Base-by-base conservation (phyloP, 2,797 vertebrate genomes). In the Gephyroberyx darwinii region DNA sequence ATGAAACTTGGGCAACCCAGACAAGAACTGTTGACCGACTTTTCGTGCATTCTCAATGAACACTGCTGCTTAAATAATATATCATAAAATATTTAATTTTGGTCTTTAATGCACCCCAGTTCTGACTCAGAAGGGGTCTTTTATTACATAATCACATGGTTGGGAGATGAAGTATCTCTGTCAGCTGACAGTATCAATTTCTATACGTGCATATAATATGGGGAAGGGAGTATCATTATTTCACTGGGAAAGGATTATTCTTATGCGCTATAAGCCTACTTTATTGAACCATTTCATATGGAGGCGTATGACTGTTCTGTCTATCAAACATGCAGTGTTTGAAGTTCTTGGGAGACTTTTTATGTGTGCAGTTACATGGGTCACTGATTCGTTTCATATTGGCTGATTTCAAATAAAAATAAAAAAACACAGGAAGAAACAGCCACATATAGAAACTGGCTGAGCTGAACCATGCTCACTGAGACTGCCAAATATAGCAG, bases 11-110 rank as follows among this genome's bases (percentile, higher is more conserved):
- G 57, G 12, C 37, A 63, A 60, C 39, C 72, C 79, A 81, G 77
- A 78, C 59, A 30, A 75, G 52, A 77, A 39, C 65, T 69, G 69
- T 52, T 17, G 14, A 45, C 63, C 2, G 20, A 50, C 50, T 78
- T 61, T 77, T 81, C 78, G 81, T 86, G 75, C 78, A 84, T 87
- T 87, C 86, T 72, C 62, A 81, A 82, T 86, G 77, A 86, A 79
- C 65, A 65, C 69, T 57, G 78, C 81, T 84, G 80, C 75, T 74
- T 80, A 72, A 87, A 85, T 80, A 87, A 86, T 71, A 86, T 62
- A n/a, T 80, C 79, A 90, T 92, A 10, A 90, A 90, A 89, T 90
- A 90, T 92, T 91, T 55, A 89, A 76, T 81, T 60, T 78, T 84
- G 64, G 69, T 77, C 61, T 81, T 83, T 74, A 83, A 88, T 72